Evolutionary conservation across 2,888 invertebrate genomes (phyloP).

Genomic region (Iphiclides podalirius): DNA sequence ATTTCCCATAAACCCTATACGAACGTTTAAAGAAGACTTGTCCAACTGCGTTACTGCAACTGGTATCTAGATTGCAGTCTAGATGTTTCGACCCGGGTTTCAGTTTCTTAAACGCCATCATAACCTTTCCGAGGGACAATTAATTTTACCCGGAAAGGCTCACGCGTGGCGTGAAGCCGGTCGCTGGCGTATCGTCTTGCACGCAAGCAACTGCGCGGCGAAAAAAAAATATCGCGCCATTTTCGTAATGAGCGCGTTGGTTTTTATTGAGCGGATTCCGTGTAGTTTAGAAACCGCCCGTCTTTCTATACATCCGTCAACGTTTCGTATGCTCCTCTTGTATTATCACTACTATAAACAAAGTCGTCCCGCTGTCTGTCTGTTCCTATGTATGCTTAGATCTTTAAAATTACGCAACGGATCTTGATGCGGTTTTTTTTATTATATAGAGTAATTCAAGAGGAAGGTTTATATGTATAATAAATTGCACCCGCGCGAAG

Average conservation of each 20-base stretch:
- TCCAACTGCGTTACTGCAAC: background rate
- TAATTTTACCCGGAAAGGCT: slow-evolving; percentile 20
- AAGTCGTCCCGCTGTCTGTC: no score
- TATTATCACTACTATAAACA: no score
- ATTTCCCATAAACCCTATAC: background rate
- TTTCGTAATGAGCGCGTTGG: slow-evolving; percentile 16
- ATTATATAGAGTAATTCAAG: no score
- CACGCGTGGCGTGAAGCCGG: slow-evolving; percentile 15
- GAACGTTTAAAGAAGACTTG: background rate
- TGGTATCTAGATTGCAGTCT: background rate
- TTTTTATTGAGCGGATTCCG: slow-evolving; percentile 19
- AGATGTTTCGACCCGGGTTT: background rate
- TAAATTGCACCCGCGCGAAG: no score
- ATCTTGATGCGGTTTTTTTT: no score
- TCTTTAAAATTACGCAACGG: no score
- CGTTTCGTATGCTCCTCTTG: no score
- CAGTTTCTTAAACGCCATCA: slow-evolving; percentile 10
- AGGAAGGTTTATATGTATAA: no score
- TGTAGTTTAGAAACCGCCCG: slow-evolving; percentile 17
- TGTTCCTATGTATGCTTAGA: no score
- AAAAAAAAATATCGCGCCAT: no score
- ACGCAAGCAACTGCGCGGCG: slow-evolving; percentile 14
- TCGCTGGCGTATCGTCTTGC: no score
- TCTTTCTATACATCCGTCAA: slow-evolving; percentile 7
- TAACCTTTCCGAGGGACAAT: slow-evolving; percentile 17